These are phyloP conservation scores for Dicyrtomina minuta DNA, from an alignment of 2,888 invertebrate genomes.

Conservation along the genomic window DNA sequence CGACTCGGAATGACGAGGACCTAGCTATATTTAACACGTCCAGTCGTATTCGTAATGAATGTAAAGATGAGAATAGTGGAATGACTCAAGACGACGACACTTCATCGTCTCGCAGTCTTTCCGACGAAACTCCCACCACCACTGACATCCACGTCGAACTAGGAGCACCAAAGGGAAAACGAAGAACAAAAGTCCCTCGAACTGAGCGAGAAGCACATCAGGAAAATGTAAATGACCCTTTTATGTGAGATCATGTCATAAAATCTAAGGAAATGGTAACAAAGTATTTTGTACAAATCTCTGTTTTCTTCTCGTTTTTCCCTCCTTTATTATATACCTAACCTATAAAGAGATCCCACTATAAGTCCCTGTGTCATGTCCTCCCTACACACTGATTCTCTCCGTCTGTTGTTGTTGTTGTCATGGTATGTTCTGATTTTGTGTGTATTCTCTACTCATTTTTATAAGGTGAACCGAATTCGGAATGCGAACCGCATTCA, in stretches of 20 bases:
- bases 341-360: neutral
- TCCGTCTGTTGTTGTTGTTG: no score
- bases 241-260: conserved; percentile 19
- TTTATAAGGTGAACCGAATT: conserved; percentile 68
- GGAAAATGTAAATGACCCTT: conserved; percentile 30
- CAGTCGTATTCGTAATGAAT: conserved; percentile 28
- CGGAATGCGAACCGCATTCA: conserved; percentile 76
- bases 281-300: conserved; percentile 1
- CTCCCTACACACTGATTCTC: neutral
- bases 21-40: conserved; percentile 30
- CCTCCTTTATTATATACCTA: neutral
- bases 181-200: conserved; percentile 15
- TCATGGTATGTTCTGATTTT: neutral
- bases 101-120: no score
- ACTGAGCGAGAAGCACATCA: conserved; percentile 24
- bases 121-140: neutral
- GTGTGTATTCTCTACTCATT: neutral
- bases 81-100: conserved; percentile 16
- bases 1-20: conserved; percentile 32
- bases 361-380: neutral
- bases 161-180: conserved; percentile 12
- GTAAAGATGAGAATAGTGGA: conserved; percentile 12
- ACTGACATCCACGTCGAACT: neutral
- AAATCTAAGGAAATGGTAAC: conserved; percentile 26
- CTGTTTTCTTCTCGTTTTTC: no score